phyloP scores from a whole-genome alignment of 1,140 invertebrate species.

The Bursaphelenchus mucronatus region DNA sequence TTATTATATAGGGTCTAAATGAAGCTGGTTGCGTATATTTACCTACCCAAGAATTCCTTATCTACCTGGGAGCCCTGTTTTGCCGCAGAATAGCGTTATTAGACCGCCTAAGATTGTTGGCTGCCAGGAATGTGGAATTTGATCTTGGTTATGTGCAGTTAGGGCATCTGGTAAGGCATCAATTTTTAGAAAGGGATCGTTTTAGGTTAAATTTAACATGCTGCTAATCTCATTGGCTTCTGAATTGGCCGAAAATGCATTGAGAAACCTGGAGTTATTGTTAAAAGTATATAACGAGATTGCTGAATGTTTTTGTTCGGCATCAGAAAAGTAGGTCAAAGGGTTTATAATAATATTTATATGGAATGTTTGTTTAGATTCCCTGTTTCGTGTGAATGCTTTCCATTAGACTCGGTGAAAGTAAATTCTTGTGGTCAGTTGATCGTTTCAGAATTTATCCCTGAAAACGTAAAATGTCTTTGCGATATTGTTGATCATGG shows the following conservation, averaged over 20 bases:
- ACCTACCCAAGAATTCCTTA: background rate
- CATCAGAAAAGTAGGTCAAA: background rate
- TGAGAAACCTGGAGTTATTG: conserved; percentile 2
- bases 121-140: conserved; percentile 3
- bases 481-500: too few species aligned
- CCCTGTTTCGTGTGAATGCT: background rate
- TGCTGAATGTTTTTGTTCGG: background rate
- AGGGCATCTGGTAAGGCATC: conserved; percentile 6
- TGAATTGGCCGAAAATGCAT: conserved; percentile 11
- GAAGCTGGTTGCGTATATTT: conserved; percentile 1
- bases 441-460: background rate
- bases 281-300: background rate
- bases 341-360: conserved; percentile 1
- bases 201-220: conserved; percentile 25
- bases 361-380: conserved; percentile 2
- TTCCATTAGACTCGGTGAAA: conserved; percentile 4
- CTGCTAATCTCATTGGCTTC: conserved; percentile 16
- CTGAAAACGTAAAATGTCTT: too few species aligned
- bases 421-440: background rate
- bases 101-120: conserved; percentile 11
- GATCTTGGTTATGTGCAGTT: conserved; percentile 21
- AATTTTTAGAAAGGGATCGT: background rate
- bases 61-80: background rate
- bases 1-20: conserved; percentile 8
- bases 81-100: background rate